Percentiles rank a stretch among this genome's conserved stretches.
Conservation (phyloP, 2,888 invertebrate genomes). For the Yponomeuta sedellus region DNA sequence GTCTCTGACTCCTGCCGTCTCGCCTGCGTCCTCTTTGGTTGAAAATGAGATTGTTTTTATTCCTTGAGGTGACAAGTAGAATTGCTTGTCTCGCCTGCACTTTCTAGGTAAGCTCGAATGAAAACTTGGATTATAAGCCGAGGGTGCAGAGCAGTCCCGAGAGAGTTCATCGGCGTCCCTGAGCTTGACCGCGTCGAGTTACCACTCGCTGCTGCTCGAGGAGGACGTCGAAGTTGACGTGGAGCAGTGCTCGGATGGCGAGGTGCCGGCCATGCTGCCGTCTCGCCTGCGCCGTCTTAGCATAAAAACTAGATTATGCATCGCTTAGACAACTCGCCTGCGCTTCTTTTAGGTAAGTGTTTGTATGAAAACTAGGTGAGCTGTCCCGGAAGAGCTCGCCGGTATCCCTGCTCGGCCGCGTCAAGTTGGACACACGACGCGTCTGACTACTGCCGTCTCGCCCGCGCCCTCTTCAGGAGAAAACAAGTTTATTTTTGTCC, state of each 20-base stretch:
- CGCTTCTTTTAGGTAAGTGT: neutral
- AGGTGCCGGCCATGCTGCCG: neutral
- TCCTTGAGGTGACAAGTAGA: conserved; percentile 24
- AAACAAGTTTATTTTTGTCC: no score
- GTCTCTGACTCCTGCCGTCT: neutral
- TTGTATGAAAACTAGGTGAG: neutral
- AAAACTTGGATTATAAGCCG: no score
- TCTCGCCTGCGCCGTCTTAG: no score
- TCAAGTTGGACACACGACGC: conserved; percentile 77
- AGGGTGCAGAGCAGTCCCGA: conserved; percentile 33
- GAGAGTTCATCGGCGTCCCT: conserved; percentile 68
- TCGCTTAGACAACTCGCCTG: neutral
- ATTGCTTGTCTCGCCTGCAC: conserved; percentile 50
- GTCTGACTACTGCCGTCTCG: conserved; percentile 66
- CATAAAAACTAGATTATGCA: neutral
- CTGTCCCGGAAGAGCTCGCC: conserved; percentile 66
- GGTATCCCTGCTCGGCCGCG: conserved; percentile 61
- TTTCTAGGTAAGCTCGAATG: neutral
- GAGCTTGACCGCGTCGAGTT: conserved; percentile 64
- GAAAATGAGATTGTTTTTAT: neutral
- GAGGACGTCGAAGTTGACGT: conserved; percentile 40
- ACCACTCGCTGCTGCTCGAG: conserved; percentile 60
- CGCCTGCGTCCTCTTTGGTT: neutral
- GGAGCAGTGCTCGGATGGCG: conserved; percentile 12
- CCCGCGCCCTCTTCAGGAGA: conserved; percentile 71